Conservation (phyloP, 2,797 vertebrate genomes). For the Smutsia gigantea region DNA sequence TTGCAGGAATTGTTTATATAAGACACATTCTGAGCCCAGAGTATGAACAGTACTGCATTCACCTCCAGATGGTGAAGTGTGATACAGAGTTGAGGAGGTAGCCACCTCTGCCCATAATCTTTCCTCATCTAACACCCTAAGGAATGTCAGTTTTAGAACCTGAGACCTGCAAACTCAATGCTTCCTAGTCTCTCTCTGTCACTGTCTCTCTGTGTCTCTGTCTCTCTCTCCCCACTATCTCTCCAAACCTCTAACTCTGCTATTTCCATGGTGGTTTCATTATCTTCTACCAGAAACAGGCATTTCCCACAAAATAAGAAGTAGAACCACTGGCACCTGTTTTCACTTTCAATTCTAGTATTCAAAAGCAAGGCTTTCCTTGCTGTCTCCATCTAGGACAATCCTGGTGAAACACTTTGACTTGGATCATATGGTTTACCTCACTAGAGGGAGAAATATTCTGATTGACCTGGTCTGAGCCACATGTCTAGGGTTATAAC, state of each 20-base stretch:
- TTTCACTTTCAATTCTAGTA: neutral
- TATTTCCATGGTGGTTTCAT: neutral
- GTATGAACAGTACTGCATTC: neutral
- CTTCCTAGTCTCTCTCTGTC: neutral
- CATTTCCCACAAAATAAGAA: constrained; percentile 10
- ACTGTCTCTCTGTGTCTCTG: too few relatives aligned
- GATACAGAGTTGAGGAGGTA: constrained; percentile 27
- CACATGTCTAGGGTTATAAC: neutral
- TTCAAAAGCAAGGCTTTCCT: neutral
- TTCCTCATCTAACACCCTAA: constrained; percentile 25
- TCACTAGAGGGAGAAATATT: neutral
- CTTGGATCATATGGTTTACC: neutral
- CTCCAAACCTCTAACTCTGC: neutral
- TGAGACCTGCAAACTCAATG: neutral
- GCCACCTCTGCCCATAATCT: constrained; percentile 49
- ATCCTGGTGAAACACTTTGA: neutral
- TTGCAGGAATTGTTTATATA: constrained; percentile 20
- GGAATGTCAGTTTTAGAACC: constrained; percentile 49
- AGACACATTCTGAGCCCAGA: constrained; percentile 13
- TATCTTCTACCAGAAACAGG: neutral
- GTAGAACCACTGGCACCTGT: neutral
- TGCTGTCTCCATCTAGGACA: neutral
- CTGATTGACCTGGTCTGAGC: neutral
- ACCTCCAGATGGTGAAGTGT: constrained; percentile 62
- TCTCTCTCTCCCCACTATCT: neutral